These are phyloP conservation scores for Xenus cinereus DNA, from an alignment of 2,113 vertebrate genomes.

Conservation along the genomic window DNA sequence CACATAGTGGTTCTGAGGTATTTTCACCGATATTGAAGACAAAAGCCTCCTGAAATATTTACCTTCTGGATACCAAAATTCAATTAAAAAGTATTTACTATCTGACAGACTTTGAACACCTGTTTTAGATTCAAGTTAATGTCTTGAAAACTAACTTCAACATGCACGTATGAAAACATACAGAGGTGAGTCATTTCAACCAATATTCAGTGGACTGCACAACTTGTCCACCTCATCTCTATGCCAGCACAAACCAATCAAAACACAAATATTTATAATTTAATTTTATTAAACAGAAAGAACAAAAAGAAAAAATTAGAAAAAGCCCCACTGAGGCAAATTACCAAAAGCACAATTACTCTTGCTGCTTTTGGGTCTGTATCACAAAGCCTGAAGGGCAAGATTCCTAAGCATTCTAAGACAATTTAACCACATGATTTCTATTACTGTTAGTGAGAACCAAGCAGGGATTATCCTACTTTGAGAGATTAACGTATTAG, in stretches of 20 bases:
- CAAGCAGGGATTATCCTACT: constrained; percentile 9
- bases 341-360: neutral
- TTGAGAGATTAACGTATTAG: neutral
- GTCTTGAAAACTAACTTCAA: neutral
- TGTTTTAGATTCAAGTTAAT: neutral
- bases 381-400: neutral
- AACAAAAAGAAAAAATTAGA: neutral
- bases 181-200: neutral
- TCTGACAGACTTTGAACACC: neutral
- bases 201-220: neutral
- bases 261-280: neutral
- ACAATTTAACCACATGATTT: neutral
- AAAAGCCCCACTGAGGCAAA: neutral
- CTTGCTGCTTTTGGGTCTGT: neutral
- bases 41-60: neutral
- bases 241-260: neutral
- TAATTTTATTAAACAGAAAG: neutral
- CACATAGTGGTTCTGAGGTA: neutral
- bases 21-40: neutral
- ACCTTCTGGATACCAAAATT: neutral
- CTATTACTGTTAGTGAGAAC: neutral
- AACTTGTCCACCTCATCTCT: neutral
- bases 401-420: neutral
- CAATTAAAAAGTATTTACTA: neutral
- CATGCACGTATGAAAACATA: neutral